Base-by-base conservation (phyloP, 2,888 invertebrate genomes). In the Lasioglossum villosulum region DNA sequence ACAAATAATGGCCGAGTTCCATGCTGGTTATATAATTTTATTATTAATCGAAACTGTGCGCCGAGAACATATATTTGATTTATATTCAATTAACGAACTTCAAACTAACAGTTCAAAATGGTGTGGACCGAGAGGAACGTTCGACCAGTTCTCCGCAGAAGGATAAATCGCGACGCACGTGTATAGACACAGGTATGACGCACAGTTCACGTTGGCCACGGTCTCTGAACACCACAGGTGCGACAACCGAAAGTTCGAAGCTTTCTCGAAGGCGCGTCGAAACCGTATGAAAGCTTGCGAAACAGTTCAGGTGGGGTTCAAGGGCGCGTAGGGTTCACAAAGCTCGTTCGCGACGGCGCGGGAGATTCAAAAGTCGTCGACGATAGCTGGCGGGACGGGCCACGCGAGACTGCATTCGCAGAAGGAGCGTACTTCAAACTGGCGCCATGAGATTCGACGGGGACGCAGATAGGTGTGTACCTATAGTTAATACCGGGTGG, bases 351-450 rank as follows among this genome's bases (percentile, higher is more conserved):
- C 63, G 63, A 42, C n/a, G 23, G 59, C 63, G 84, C 83, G 80
- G 77, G 56, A 75, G 79, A 81, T 80, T 83, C 70, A 82, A 79
- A 77, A 77, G n/a, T 23, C 3, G n/a, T 66, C 34, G 56, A n/a
- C 8, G 37, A 10, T 12, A n/a, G 23, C 52, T 48, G 23, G 72
- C 48, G 37, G 39, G 59, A 75, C 76, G 75, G 76, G 78, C 66
- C 72, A 70, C 84, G 78, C 78, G 82, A 91, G 92, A 94, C 93
- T 94, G 94, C 95, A 95, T 92, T 91, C 95, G 92, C 94, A 93
- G 93, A 93, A 94, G 93, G 92, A 93, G 94, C 94, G 93, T 94
- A 92, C 94, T 94, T 94, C 93, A 94, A 95, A 95, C 95, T 95
- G 95, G 94, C 94, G 94, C 94, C 95, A 94, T 92, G 94, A 93